These are phyloP conservation scores for Apus apus DNA, from an alignment of 2,113 vertebrate genomes.

Conservation along the genomic window DNA sequence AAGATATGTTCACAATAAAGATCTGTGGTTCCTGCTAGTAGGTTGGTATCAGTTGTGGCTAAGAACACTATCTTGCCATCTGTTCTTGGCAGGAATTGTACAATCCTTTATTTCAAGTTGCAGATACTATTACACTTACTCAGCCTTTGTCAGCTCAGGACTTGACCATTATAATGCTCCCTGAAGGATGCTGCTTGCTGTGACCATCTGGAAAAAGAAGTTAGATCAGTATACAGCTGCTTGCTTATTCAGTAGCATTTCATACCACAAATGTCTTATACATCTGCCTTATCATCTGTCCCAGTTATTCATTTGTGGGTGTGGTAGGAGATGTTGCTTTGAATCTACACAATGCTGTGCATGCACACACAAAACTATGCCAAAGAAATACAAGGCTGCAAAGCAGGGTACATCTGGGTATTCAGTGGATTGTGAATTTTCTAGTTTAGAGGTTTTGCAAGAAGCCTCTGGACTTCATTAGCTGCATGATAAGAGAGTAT, in stretches of 20 bases:
- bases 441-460: neutral
- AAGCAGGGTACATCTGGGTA: neutral
- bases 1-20: conserved; percentile 49
- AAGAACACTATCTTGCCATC: conserved; percentile 61
- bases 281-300: conserved; percentile 16
- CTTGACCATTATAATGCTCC: conserved; percentile 50
- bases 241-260: conserved; percentile 51
- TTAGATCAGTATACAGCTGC: conserved; percentile 19
- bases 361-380: neutral
- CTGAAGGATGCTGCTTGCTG: conserved; percentile 43
- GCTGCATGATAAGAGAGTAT: neutral
- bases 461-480: neutral
- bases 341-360: neutral
- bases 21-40: conserved; percentile 40
- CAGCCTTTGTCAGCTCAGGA: conserved; percentile 56
- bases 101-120: conserved; percentile 51
- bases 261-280: conserved; percentile 1
- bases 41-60: conserved; percentile 17
- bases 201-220: conserved; percentile 48
- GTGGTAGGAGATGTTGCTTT: neutral
- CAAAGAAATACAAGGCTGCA: neutral
- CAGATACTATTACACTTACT: conserved; percentile 67
- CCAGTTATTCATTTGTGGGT: neutral
- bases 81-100: conserved; percentile 41
- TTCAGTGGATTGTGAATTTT: neutral